Evolutionary conservation across 1,140 invertebrate species (phyloP).

Genomic region (Rhyzopertha dominica): DNA sequence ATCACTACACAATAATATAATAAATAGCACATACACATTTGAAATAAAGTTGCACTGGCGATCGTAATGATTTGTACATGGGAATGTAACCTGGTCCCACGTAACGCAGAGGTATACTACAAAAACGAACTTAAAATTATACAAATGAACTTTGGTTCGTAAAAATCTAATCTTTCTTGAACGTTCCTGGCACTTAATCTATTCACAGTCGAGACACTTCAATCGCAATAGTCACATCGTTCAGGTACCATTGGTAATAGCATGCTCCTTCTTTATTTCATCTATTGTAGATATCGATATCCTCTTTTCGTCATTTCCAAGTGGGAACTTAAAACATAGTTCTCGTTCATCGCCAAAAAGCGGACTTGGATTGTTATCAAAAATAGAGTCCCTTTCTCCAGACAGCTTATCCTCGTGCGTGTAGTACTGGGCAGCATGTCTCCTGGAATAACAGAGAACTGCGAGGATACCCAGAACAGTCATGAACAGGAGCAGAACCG

Average conservation of each 20-base stretch:
- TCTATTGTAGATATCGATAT: conserved; percentile 43
- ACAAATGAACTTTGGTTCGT: too few relatives aligned
- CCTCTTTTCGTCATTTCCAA: conserved; percentile 33
- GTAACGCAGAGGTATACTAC: too few relatives aligned
- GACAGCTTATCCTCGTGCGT: conserved; percentile 62
- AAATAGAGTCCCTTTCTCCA: conserved; percentile 47
- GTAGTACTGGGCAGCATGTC: conserved; percentile 66
- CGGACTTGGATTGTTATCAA: conserved; percentile 44
- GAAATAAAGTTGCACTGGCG: too few relatives aligned
- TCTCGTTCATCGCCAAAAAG: conserved; percentile 39
- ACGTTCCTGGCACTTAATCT: too few relatives aligned
- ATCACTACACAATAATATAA: too few relatives aligned
- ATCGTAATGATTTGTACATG: too few relatives aligned
- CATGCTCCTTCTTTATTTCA: conserved; percentile 42
- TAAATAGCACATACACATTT: too few relatives aligned
- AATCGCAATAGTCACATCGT: too few relatives aligned
- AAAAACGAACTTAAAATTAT: too few relatives aligned
- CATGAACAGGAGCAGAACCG: conserved; percentile 51
- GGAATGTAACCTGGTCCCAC: too few relatives aligned
- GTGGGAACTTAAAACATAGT: conserved; percentile 42
- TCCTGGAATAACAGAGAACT: conserved; percentile 53
- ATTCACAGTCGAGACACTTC: too few relatives aligned
- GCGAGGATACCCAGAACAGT: conserved; percentile 49
- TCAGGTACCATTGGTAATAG: conserved; percentile 37
- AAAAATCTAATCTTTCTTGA: too few relatives aligned